These are phyloP conservation scores for Camelus dromedarius DNA, from an alignment of 2,113 vertebrate genomes.

Conservation along the genomic window DNA sequence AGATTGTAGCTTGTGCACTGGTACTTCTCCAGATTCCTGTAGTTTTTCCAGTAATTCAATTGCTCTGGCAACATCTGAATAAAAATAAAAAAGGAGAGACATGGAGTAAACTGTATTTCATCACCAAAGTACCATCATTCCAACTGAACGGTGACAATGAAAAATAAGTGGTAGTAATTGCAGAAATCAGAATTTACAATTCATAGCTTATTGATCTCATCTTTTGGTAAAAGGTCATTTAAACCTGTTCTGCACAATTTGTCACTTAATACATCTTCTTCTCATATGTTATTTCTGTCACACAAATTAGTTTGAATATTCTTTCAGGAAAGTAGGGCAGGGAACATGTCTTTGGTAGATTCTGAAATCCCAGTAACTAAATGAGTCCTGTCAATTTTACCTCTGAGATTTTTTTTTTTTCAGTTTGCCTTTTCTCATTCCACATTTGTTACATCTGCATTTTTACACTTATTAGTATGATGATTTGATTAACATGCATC, in stretches of 20 bases:
- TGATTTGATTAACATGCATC: neutral
- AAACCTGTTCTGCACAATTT: neutral
- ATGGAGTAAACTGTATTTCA: neutral
- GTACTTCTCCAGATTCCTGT: constrained; percentile 97
- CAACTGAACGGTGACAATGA: neutral
- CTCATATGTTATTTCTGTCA: constrained; percentile 16
- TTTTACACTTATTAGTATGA: neutral
- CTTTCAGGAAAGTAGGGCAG: neutral
- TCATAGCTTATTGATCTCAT: neutral
- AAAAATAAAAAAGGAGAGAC: constrained; percentile 65
- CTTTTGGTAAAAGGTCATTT: constrained; percentile 50
- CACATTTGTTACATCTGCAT: neutral
- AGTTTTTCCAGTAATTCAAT: constrained; percentile 98
- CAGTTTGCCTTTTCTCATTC: neutral
- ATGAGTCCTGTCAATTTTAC: neutral
- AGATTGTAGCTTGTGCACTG: constrained; percentile 97
- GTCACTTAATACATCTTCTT: neutral
- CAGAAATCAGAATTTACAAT: constrained; percentile 68
- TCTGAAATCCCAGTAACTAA: neutral
- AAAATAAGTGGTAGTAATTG: constrained; percentile 54
- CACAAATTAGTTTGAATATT: neutral
- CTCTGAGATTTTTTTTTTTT: neutral
- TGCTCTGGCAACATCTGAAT: constrained; percentile 96
- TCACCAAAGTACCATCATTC: constrained; percentile 8
- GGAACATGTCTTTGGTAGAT: neutral